Evolutionary conservation across 2,113 vertebrate genomes (phyloP), one percentile per base, ranked within the genome.

Genomic region (Sylvietta virens): DNA sequence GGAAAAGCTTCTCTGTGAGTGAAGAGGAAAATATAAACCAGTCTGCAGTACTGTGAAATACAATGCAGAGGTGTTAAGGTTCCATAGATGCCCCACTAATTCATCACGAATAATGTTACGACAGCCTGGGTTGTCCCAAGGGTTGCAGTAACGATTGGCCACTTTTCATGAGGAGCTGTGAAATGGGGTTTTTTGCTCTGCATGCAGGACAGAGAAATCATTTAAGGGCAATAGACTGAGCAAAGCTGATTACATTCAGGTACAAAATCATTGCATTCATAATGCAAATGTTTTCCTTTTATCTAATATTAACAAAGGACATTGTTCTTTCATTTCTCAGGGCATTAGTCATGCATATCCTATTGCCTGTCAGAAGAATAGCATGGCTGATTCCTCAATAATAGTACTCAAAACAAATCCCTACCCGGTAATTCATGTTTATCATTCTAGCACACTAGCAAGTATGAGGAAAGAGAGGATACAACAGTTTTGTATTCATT

Each of bases 201-300:
- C 30, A 28, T 58, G 53, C 40, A 79, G 93, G 74, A 89, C 45
- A 74, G 45, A 92, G 81, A 89, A 94, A 85, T 79, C 50, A 87
- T 76, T 92, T 87, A 87, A 72, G 58, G 53, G 57, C 86, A 88
- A 94, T 56, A 95, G 69, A 81, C 64, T 81, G 90, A 92, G 31
- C 44, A 88, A 86, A 92, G 61, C 42, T 7, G 9, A 86, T 96
- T 90, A 81, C 33, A 50, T 92, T 94, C 72, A 86, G 4, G 7
- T 84, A 70, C 16, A 85, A 73, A 93, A 84, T 90, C 78, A 87
- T 53, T 70, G 35, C 51, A 42, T 93, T 92, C 78, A 85, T 79
- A 53, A n/a, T 53, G 31, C 51, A 94, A 92, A 89, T 69, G 27
- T 96, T 97, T 96, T 91, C 90, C 73, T 93, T 93, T 83, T 72